Base-by-base conservation (phyloP, 2,888 invertebrate genomes). In the Dinocampus coccinellae region DNA sequence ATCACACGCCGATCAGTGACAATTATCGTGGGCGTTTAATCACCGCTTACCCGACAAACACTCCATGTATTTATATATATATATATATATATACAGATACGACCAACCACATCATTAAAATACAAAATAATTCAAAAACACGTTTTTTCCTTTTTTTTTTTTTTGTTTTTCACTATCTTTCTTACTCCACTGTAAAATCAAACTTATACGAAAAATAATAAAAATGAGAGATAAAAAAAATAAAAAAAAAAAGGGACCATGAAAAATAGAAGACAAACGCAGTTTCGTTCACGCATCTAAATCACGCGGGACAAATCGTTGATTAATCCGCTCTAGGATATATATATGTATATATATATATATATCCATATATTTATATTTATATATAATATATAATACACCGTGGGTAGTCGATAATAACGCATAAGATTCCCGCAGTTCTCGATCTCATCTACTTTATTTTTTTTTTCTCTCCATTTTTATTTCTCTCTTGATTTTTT, bases 241-340 rank as follows among this genome's bases (percentile, higher is more conserved):
- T n/a, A n/a, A n/a, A n/a, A n/a, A n/a, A n/a, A n/a, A n/a, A n/a
- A n/a, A n/a, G n/a, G n/a, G n/a, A n/a, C n/a, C n/a, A n/a, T n/a
- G n/a, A n/a, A 24, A 20, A 42, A 67, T 39, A 60, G 20, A 11
- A 13, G 11, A 55, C 33, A 33, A 33, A 60, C 13, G 33, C 42
- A 60, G 29, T 68, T 68, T 52, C 34, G 33, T 65, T 33, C 34
- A 61, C 53, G 69, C 68, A 73, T 69, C 73, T 75, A 76, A 78
- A 79, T 79, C 77, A 76, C 70, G 71, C 75, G 76, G 70, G 75
- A 78, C 78, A 76, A 79, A 79, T 79, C 73, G 76, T 69, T 78
- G 78, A 78, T 79, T 79, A 78, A 79, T 79, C 75, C 75, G 73
- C 75, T 72, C 36, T 34, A 57, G 74, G 73, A 72, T 73, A 72